Base-by-base conservation (phyloP, 1,140 invertebrate genomes). In the Leptinotarsa lineolata region DNA sequence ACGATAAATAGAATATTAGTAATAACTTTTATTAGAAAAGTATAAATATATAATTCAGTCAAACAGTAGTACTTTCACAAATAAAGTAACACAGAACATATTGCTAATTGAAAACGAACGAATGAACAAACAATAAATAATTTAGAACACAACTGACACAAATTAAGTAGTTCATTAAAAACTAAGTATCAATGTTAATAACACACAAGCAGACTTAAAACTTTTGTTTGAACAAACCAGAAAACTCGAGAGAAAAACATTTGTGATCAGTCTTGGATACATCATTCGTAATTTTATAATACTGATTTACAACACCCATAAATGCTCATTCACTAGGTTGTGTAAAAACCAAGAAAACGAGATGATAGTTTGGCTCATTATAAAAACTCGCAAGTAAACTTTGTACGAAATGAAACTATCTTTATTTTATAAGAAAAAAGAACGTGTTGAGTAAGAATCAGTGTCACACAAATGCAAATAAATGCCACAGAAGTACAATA, bases 21-120 rank as follows among this genome's bases (percentile, higher is more conserved):
- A 54, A 63, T 63, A 63, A 24, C 22, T 75, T 73, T 74, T 59
- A 76, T 76, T 76, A 76, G 72, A 73, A 76, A 76, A 76, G 74
- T 76, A 76, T 76, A 76, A 76, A 76, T 76, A 48, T 76, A 65
- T 59, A 72, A 69, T 39, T 76, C 74, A 76, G 74, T 76, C 74
- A 66, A 76, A 73, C 45, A 74, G 68, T 71, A 70, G 22, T 75
- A 76, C 72, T 48, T 21, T 68, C 68, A 75, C 63, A 46, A 68
- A 48, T 66, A 66, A 20, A 63, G 15, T 21, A 63, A 24, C 18
- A 24, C 22, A 63, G 60, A 63, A 63, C 18, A 63, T 63, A 63
- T 63, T 63, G 60, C 60, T 63, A 63, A 63, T 21, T 63, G 22
- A 59, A 59, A 59, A 59, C 20, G 58, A 69, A 58, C 18, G 15